Evolutionary conservation across 2,113 vertebrate species (phyloP), one percentile per base, ranked within the genome.

Genomic region (Aldabrachelys gigantea): DNA sequence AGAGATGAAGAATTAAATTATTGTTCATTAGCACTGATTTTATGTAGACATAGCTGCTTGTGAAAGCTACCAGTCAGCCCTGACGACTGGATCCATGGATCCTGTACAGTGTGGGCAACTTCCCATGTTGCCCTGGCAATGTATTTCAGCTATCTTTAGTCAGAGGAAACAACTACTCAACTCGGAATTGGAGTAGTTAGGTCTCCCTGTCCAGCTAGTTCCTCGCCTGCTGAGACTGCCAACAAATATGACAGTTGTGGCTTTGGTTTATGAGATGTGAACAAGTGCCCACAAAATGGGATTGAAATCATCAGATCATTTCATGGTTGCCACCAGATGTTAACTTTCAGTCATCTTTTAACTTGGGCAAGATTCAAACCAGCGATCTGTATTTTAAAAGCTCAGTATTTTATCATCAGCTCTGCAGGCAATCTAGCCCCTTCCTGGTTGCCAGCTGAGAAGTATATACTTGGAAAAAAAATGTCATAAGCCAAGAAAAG

Each of bases 131-230:
- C 25, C 72, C 84, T 27, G 84, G n/a, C 7, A 47, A 59, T 91
- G 8, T 10, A 0, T 76, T 94, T 52, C 12, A 38, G 88, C 92
- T 52, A 24, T 88, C 4, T 81, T 88, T 78, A 21, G 53, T 56
- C 22, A 52, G 57, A 83, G 65, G 31, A 89, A 56, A 41, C 75
- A 81, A 72, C 1, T 92, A 38, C 0, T 89, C 7, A 62, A 8
- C 85, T 78, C 89, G 80, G 50, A 65, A 89, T 79, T 59, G 75
- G 79, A 83, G 10, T 96, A 87, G 69, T 92, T 88, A 59, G 27
- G 41, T 88, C 78, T 5, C 80, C 86, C 2, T 91, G 78, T 88
- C 75, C 3, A 5, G 14, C 27, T 85, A 56, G 90, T n/a, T 84
- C 3, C 0, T 87, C 7, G 16, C 2, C 38, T 81, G 62, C 47